Evolutionary conservation across 2,888 invertebrate genomes (phyloP).

Genomic region (Spilarctia lutea): DNA sequence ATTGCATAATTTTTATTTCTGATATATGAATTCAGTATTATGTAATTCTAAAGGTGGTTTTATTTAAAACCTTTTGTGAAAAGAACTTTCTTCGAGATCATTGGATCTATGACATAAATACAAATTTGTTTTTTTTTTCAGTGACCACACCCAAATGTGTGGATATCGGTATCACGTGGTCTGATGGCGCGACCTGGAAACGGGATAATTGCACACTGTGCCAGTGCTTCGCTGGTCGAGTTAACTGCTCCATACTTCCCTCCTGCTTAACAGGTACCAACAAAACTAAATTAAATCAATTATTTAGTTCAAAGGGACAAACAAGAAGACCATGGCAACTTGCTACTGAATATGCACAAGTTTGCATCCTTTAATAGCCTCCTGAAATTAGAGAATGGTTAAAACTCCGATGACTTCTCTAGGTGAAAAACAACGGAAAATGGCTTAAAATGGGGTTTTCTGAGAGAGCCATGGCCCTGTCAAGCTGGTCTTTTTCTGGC

Average conservation of each 20-base stretch:
- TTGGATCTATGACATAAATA: not conserved
- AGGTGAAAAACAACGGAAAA: not conserved
- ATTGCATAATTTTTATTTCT: not conserved
- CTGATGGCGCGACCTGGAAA: constrained; percentile 89
- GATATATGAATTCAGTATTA: not conserved
- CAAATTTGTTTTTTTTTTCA: not conserved
- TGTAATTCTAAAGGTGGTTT: not conserved
- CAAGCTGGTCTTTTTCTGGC: no score
- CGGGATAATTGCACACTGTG: constrained; percentile 90
- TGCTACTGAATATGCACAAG: no score
- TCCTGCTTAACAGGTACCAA: constrained; percentile 44
- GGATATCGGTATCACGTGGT: constrained; percentile 87
- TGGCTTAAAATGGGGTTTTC: not conserved
- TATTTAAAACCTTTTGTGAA: not conserved
- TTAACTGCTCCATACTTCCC: constrained; percentile 83
- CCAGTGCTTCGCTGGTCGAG: constrained; percentile 88
- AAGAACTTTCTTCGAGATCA: not conserved
- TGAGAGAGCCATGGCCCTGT: not conserved
- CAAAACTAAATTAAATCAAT: no score
- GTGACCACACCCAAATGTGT: constrained; percentile 72
- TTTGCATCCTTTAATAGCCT: no score
- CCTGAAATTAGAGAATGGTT: not conserved
- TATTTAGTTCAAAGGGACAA: no score
- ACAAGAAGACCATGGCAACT: no score
- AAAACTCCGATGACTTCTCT: not conserved